A percentile compares a stretch with the other conserved stretches of the same genome.
These are phyloP conservation scores for Noctua comes DNA, from an alignment of 2,888 invertebrate genomes.

Conservation along the genomic window DNA sequence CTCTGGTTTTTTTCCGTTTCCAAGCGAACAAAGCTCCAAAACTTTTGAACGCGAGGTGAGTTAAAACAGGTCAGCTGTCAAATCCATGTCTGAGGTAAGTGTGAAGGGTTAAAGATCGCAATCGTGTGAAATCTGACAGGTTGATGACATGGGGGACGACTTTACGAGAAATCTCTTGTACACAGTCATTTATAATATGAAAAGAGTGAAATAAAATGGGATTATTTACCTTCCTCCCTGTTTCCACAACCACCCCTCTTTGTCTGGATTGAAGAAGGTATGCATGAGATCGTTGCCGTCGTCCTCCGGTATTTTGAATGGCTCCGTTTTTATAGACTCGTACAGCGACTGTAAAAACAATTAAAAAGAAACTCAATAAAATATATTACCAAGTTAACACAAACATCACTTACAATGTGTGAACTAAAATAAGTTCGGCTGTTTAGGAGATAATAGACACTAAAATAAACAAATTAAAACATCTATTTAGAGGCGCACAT, in stretches of 20 bases:
- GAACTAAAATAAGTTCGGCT: conserved; percentile 46
- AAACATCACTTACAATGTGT: conserved; percentile 42
- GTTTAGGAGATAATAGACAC: conserved; percentile 49
- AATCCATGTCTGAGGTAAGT: conserved; percentile 26
- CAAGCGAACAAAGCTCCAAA: conserved; percentile 29
- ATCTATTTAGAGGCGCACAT: conserved; percentile 45
- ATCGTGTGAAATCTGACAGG: conserved; percentile 19
- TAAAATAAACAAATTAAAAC: conserved; percentile 55
- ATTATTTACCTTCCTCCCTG: conserved; percentile 94
- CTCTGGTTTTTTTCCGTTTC: conserved; percentile 40
- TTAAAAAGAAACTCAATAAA: conserved; percentile 51
- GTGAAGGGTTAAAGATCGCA: conserved; percentile 49
- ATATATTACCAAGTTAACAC: conserved; percentile 36
- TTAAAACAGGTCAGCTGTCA: conserved; percentile 28
- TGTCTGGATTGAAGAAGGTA: conserved; percentile 99
- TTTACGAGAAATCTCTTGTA: background rate
- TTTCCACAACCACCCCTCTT: conserved; percentile 99
- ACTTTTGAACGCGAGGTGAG: conserved; percentile 28
- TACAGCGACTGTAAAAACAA: conserved; percentile 94
- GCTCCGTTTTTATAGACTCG: conserved; percentile 99
- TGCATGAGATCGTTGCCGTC: conserved; percentile 99
- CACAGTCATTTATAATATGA: background rate
- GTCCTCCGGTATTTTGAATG: conserved; percentile 99
- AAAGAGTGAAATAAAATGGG: background rate
- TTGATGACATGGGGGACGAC: background rate